These are phyloP conservation scores for Lamprologus ornatipinnis DNA, from an alignment of 2,113 vertebrate species.

Conservation along the genomic window DNA sequence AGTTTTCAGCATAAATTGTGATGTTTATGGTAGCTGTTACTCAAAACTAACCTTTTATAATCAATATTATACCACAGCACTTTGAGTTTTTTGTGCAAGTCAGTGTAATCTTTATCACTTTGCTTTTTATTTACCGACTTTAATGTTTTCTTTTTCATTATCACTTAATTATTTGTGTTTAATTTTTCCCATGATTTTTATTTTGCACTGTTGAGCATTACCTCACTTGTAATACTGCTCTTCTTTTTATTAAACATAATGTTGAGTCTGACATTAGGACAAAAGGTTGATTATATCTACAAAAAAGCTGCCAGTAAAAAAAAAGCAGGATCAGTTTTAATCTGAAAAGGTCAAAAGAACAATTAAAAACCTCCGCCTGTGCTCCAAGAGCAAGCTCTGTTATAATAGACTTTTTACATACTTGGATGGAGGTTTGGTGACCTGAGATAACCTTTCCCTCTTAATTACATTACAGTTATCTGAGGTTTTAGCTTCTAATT, in stretches of 20 bases:
- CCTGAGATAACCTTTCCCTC: not conserved
- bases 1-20: not conserved
- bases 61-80: not conserved
- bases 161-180: not conserved
- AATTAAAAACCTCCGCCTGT: not conserved
- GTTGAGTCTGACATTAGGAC: not conserved
- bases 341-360: constrained; percentile 12
- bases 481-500: not conserved
- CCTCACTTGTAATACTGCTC: not conserved
- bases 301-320: not conserved
- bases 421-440: not conserved
- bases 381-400: not conserved
- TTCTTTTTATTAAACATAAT: not conserved
- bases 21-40: not conserved
- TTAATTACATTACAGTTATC: not conserved
- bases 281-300: not conserved
- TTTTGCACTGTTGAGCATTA: not conserved
- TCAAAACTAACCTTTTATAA: not conserved
- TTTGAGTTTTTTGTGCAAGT: not conserved
- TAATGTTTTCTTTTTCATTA: not conserved
- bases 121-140: not conserved
- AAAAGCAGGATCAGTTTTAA: not conserved
- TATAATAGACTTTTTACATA: not conserved
- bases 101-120: not conserved
- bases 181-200: not conserved